phyloP scores from a whole-genome alignment of 2,113 vertebrate genomes.

The Barbus barbus region DNA sequence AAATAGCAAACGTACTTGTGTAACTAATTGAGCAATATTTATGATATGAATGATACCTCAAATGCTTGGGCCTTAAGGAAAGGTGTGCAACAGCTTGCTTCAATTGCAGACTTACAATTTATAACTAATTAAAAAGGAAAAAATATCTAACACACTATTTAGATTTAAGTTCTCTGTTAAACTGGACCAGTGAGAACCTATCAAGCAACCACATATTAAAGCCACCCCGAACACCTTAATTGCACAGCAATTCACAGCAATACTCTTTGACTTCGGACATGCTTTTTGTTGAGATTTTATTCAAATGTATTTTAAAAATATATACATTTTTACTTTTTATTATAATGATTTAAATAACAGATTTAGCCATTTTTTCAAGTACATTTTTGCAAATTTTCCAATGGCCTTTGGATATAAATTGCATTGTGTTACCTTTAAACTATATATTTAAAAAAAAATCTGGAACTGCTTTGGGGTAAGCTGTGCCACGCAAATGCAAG shows the following conservation, averaged over 20 bases:
- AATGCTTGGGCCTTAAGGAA: neutral
- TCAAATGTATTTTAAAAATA: neutral
- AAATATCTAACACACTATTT: neutral
- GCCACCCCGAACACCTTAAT: neutral
- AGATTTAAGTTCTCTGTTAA: neutral
- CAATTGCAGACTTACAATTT: neutral
- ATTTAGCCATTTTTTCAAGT: too few relatives aligned
- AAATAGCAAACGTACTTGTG: neutral
- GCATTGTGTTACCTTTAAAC: too few relatives aligned
- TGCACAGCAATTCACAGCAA: neutral
- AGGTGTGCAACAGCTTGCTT: neutral
- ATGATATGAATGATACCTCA: neutral
- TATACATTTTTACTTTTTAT: too few relatives aligned
- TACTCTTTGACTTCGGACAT: neutral
- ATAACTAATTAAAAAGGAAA: neutral
- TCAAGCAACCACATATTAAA: neutral
- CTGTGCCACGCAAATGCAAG: neutral
- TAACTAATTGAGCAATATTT: neutral
- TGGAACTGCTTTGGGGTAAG: neutral
- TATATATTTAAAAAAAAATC: too few relatives aligned
- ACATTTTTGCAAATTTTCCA: too few relatives aligned
- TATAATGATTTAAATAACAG: too few relatives aligned
- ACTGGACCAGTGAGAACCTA: neutral
- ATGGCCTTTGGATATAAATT: too few relatives aligned
- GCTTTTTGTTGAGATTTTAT: neutral